A percentile compares a stretch with the other conserved stretches of the same genome.
phyloP scores from a whole-genome alignment of 2,113 vertebrate genomes.

The Lipophrys pholis region DNA sequence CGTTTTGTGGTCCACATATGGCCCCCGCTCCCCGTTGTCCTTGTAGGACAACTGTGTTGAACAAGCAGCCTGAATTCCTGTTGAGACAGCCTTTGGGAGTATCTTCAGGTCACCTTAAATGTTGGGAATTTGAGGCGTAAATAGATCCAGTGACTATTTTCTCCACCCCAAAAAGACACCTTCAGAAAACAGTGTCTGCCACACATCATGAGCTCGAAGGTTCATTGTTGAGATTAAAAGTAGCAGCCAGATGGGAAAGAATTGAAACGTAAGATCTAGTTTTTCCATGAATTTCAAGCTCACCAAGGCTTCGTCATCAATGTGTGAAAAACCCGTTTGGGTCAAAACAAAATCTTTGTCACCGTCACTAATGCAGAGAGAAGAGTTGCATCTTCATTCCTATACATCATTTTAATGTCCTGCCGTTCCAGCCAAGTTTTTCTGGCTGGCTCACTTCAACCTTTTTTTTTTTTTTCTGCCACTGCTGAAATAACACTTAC shows the following conservation, averaged over 20 bases:
- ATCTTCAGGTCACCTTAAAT: neutral
- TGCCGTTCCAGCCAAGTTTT: too few species aligned
- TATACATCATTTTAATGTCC: too few species aligned
- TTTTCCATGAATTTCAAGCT: too few species aligned
- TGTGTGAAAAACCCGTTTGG: too few species aligned
- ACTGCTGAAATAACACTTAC: slow-evolving; percentile 49
- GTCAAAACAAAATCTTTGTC: too few species aligned
- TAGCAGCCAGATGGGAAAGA: too few species aligned
- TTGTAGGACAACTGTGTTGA: slow-evolving; percentile 6
- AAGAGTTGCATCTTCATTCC: too few species aligned
- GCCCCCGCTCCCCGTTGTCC: neutral
- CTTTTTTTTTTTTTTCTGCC: neutral
- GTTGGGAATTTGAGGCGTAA: neutral
- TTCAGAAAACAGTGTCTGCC: neutral
- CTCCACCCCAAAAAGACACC: neutral
- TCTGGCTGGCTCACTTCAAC: slow-evolving; percentile 12
- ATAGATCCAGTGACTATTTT: neutral
- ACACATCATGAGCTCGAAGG: too few species aligned
- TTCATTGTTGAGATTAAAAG: too few species aligned
- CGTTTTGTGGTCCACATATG: slow-evolving; percentile 12
- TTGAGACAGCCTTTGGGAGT: neutral
- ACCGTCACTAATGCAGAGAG: too few species aligned
- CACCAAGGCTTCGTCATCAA: too few species aligned
- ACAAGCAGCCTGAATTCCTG: neutral
- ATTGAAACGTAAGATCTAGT: too few species aligned